Evolutionary conservation across 1,140 invertebrate species (phyloP).

Genomic region (Branchinecta lynchi): DNA sequence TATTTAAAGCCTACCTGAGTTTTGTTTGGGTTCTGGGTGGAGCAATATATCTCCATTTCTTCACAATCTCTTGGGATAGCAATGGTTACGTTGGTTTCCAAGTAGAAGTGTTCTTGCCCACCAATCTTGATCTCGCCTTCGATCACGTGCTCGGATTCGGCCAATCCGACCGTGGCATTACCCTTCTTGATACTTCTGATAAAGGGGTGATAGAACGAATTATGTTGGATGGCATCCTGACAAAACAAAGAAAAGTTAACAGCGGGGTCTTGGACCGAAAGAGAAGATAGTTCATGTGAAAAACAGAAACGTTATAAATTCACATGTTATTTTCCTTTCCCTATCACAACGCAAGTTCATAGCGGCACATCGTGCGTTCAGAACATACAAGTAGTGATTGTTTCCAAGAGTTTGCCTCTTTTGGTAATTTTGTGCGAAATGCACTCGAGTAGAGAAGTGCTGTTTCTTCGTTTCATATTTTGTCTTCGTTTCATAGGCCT

Average conservation of each 20-base stretch:
- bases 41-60: slow-evolving; percentile 68
- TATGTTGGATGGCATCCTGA: slow-evolving; percentile 51
- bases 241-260: slow-evolving; percentile 19
- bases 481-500: too few relatives aligned
- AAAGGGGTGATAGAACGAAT: slow-evolving; percentile 44
- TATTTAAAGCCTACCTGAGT: slow-evolving; percentile 34
- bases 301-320: too few relatives aligned
- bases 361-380: too few relatives aligned
- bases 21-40: slow-evolving; percentile 66
- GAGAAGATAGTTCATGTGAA: too few relatives aligned
- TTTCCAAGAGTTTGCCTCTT: too few relatives aligned
- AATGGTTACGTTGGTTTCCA: slow-evolving; percentile 61
- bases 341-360: too few relatives aligned
- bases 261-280: too few relatives aligned
- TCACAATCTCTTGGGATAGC: slow-evolving; percentile 55
- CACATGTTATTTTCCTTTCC: too few relatives aligned
- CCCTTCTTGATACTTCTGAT: slow-evolving; percentile 37
- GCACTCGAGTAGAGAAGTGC: too few relatives aligned
- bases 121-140: slow-evolving; percentile 63
- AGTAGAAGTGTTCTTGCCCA: slow-evolving; percentile 92
- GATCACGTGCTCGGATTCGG: slow-evolving; percentile 42
- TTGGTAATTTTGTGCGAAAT: too few relatives aligned
- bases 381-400: too few relatives aligned
- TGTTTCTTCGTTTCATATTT: too few relatives aligned
- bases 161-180: slow-evolving; percentile 46